These are phyloP conservation scores for Lichenostomus cassidix DNA, from an alignment of 2,113 vertebrate genomes.

Conservation along the genomic window DNA sequence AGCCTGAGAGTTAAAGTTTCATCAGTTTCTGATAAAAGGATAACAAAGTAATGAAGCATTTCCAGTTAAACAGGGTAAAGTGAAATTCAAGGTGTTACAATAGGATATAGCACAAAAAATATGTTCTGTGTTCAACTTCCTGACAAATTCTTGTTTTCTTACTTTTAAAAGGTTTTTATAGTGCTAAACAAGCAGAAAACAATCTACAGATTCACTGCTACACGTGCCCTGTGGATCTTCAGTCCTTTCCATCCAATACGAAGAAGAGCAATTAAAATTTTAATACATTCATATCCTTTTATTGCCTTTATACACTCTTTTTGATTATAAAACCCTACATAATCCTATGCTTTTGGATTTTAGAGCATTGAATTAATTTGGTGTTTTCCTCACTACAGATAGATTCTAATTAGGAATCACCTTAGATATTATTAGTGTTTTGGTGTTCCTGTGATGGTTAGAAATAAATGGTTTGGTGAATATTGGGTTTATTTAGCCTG, in stretches of 20 bases:
- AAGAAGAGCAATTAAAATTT: slow-evolving; percentile 89
- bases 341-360: not conserved
- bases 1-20: not conserved
- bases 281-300: slow-evolving; percentile 98
- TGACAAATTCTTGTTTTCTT: not conserved
- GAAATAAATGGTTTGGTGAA: not conserved
- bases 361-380: not conserved
- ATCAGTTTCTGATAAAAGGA: not conserved
- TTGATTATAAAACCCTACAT: rapidly evolving
- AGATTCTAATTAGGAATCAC: not conserved
- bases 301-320: not conserved
- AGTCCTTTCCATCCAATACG: slow-evolving; percentile 91
- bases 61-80: not conserved
- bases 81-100: not conserved
- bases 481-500: not conserved
- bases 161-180: slow-evolving; percentile 86
- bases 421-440: not conserved
- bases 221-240: slow-evolving; percentile 90
- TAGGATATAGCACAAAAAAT: not conserved
- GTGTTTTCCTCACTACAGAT: not conserved
- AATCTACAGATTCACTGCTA: slow-evolving; percentile 96
- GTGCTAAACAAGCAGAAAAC: slow-evolving; percentile 95
- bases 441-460: not conserved
- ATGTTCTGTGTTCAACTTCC: not conserved
- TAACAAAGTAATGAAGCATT: not conserved